These are phyloP conservation scores for Tipula helvola DNA, from an alignment of 2,888 invertebrate genomes.

Conservation along the genomic window DNA sequence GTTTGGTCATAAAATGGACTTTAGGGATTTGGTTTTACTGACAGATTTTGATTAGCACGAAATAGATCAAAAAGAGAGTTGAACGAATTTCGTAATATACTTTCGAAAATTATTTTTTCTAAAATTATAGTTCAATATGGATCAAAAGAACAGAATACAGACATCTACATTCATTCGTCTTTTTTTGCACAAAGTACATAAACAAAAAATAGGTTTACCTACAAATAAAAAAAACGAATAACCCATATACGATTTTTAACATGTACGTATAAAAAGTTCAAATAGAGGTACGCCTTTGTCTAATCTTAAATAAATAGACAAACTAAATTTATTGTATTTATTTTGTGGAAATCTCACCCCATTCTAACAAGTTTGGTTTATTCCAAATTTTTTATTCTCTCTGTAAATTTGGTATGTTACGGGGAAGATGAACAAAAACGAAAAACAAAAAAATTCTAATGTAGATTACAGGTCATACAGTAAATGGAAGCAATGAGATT, in stretches of 20 bases:
- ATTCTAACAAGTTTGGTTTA: neutral
- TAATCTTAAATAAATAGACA: conserved; percentile 4
- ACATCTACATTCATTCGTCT: neutral
- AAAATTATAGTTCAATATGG: neutral
- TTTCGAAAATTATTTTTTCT: neutral
- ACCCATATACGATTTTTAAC: neutral
- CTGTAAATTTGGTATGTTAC: neutral
- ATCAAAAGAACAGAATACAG: neutral
- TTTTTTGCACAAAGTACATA: neutral
- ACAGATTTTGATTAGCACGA: neutral
- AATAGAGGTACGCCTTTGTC: conserved; percentile 4
- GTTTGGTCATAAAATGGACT: neutral
- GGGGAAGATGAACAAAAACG: neutral
- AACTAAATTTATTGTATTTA: neutral
- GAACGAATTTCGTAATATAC: neutral
- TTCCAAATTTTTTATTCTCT: neutral
- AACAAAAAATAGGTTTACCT: neutral
- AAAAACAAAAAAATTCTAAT: neutral
- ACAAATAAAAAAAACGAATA: neutral
- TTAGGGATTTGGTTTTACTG: neutral
- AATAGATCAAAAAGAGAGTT: neutral
- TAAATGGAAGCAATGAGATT: neutral
- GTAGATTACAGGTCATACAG: neutral
- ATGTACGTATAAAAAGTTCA: neutral
- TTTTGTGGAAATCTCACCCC: neutral